Percentiles rank a stretch among this genome's conserved stretches.
phyloP scores from a whole-genome alignment of 2,888 invertebrate species.

The Cataglyphis altisquamis region DNA sequence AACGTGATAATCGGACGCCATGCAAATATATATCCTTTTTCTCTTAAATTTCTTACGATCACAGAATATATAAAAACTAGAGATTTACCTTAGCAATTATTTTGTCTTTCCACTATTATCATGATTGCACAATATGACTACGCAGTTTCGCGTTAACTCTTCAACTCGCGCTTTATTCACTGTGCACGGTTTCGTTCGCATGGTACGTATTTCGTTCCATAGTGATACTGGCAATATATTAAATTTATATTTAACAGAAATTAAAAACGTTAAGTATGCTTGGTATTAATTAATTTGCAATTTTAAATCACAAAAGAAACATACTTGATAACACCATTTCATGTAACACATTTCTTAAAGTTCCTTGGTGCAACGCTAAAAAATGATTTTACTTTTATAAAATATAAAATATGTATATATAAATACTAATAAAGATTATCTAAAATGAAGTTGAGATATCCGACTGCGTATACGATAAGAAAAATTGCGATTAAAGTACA shows the following conservation, averaged over 20 bases:
- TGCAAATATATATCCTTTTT: conserved; percentile 10
- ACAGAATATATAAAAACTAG: conserved; percentile 70
- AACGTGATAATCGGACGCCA: not conserved
- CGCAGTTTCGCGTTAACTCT: not conserved
- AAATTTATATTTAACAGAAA: conserved; percentile 2
- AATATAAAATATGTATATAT: not conserved
- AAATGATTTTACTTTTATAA: conserved; percentile 1
- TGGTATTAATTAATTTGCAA: conserved; percentile 29
- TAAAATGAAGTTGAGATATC: conserved; percentile 12
- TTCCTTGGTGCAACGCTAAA: not conserved
- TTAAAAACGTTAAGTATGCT: conserved; percentile 8
- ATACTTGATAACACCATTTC: not conserved
- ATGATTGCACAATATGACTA: conserved; percentile 63
- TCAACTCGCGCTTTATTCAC: conserved; percentile 17
- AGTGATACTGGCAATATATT: not conserved
- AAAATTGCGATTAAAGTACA: conserved; percentile 44
- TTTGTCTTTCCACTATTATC: conserved; percentile 77
- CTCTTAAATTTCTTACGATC: conserved; percentile 59
- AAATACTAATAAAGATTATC: not conserved
- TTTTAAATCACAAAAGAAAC: conserved; percentile 18
- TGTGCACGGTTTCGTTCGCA: not conserved
- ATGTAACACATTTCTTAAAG: conserved; percentile 1
- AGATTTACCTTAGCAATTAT: conserved; percentile 83
- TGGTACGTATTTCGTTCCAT: not conserved
- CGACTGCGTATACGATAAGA: not conserved